Conservation (phyloP, 1,140 invertebrate genomes). For the Paracyclopina nana region DNA sequence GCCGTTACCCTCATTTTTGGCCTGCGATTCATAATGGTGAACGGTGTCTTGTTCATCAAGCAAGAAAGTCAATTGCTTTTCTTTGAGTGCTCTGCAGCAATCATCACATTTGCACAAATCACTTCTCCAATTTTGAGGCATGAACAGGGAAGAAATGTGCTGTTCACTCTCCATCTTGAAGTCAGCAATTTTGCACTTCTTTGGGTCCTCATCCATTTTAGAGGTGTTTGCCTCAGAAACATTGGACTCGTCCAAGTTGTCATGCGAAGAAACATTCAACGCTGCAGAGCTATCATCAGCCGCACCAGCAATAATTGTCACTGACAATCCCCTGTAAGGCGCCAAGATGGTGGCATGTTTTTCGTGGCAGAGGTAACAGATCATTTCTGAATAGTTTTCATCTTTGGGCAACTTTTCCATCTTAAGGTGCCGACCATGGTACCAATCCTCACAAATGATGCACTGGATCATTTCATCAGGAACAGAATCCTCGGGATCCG, state of each 20-base stretch:
- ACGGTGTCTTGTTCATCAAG: constrained; percentile 64
- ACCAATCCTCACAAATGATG: constrained; percentile 94
- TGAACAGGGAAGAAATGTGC: constrained; percentile 21
- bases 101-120: background rate
- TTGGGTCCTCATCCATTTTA: background rate
- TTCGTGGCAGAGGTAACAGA: constrained; percentile 23
- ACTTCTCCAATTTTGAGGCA: background rate
- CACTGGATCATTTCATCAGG: constrained; percentile 94
- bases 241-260: constrained; percentile 1
- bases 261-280: background rate
- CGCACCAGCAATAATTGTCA: background rate
- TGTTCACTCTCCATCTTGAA: too few species aligned
- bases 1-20: constrained; percentile 34
- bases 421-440: constrained; percentile 39
- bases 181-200: constrained; percentile 5
- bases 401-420: constrained; percentile 27
- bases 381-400: constrained; percentile 29
- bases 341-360: constrained; percentile 18
- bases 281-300: background rate
- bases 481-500: constrained; percentile 55
- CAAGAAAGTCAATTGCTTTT: constrained; percentile 44
- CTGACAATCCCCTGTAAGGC: constrained; percentile 13
- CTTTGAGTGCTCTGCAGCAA: background rate
- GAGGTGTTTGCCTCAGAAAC: background rate
- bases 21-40: constrained; percentile 59